Percentiles rank a stretch among this genome's conserved stretches.
phyloP scores from a whole-genome alignment of 2,888 invertebrate species.

The Habroteleia sp. region DNA sequence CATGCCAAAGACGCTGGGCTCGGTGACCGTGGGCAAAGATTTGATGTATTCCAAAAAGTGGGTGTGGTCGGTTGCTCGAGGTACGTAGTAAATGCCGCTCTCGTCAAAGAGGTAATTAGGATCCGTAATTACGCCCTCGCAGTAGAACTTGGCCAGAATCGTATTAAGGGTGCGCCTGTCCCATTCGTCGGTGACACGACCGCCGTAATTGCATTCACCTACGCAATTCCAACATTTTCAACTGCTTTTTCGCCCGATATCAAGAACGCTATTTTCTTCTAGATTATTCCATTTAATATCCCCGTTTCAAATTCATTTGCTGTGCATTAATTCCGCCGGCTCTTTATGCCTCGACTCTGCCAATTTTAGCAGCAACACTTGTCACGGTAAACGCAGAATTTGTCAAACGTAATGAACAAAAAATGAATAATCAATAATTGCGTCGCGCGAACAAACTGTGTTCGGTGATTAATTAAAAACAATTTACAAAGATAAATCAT shows the following conservation, averaged over 20 bases:
- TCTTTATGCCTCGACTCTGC: too few relatives aligned
- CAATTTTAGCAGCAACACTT: too few relatives aligned
- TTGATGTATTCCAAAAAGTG: constrained; percentile 86
- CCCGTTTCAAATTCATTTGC: constrained; percentile 9
- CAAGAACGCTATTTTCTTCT: constrained; percentile 31
- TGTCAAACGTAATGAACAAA: too few relatives aligned
- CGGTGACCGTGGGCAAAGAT: constrained; percentile 88
- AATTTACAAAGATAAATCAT: too few relatives aligned
- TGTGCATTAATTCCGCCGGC: too few relatives aligned
- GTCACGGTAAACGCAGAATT: too few relatives aligned
- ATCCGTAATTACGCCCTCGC: constrained; percentile 85
- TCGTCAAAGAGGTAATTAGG: constrained; percentile 75
- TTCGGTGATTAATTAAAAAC: too few relatives aligned
- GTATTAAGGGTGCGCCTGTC: constrained; percentile 94
- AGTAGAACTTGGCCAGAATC: constrained; percentile 91
- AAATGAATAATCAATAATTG: too few relatives aligned
- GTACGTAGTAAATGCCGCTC: constrained; percentile 87
- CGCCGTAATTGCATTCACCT: constrained; percentile 98
- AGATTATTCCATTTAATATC: constrained; percentile 23
- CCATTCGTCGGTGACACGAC: constrained; percentile 97
- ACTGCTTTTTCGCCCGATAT: constrained; percentile 30
- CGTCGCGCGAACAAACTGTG: too few relatives aligned
- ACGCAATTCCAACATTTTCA: constrained; percentile 57
- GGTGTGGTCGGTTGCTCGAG: constrained; percentile 86
- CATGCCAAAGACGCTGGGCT: constrained; percentile 95